Conservation (phyloP, 2,113 vertebrate genomes). For the Formicarius rufipectus region DNA sequence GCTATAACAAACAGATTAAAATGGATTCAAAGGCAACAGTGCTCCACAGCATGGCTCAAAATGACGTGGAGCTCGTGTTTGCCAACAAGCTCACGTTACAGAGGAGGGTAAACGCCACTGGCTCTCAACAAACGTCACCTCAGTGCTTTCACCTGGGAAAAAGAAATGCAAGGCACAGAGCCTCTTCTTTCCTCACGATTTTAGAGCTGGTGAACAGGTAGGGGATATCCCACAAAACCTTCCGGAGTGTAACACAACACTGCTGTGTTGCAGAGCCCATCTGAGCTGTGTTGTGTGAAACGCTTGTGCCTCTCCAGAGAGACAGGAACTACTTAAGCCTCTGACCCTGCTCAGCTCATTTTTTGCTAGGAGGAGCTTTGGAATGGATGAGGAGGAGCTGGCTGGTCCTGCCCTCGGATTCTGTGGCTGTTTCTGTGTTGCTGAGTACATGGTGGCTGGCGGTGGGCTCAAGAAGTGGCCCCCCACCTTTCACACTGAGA, state of each 20-base stretch:
- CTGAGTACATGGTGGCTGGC: neutral
- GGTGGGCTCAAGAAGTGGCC: neutral
- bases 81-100: neutral
- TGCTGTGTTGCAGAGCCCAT: neutral
- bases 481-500: neutral
- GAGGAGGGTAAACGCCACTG: accelerated
- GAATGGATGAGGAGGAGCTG: neutral
- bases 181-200: neutral
- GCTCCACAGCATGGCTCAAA: neutral
- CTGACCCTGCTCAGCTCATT: neutral
- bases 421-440: neutral
- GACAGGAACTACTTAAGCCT: neutral
- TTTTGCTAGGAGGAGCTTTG: neutral
- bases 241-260: neutral
- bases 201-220: neutral
- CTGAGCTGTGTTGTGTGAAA: neutral
- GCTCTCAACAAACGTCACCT: neutral
- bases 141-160: neutral
- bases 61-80: neutral
- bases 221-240: neutral
- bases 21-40: neutral
- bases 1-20: slow-evolving; percentile 16
- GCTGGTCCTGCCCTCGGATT: neutral
- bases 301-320: neutral
- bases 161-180: neutral